Conservation (phyloP, 2,888 invertebrate genomes). For the Troides oblongomaculatus region DNA sequence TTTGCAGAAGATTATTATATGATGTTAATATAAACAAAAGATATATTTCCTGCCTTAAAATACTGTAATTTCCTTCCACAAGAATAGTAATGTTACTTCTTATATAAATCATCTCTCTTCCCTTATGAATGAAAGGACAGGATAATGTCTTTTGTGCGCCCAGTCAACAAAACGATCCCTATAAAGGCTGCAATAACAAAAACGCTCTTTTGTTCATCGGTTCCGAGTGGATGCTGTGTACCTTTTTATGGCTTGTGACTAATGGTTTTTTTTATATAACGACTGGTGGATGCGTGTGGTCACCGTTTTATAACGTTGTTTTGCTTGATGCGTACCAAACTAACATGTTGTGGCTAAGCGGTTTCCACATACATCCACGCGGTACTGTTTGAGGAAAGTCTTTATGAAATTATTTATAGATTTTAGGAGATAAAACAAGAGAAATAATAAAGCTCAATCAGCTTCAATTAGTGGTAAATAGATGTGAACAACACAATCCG, state of each 20-base stretch:
- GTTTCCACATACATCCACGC: background rate
- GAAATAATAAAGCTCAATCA: too few relatives aligned
- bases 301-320: constrained; percentile 2
- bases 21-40: background rate
- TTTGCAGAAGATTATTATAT: background rate
- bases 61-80: background rate
- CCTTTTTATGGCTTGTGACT: constrained; percentile 19
- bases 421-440: too few relatives aligned
- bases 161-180: constrained; percentile 15
- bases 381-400: background rate
- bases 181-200: constrained; percentile 23
- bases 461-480: too few relatives aligned
- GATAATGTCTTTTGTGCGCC: constrained; percentile 3
- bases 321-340: background rate
- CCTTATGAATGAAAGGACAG: constrained; percentile 8
- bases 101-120: constrained; percentile 14
- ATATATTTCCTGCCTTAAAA: background rate
- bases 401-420: background rate
- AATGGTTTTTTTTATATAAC: constrained; percentile 11
- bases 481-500: too few relatives aligned
- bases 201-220: constrained; percentile 18
- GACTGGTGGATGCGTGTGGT: background rate
- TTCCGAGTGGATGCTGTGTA: constrained; percentile 11
- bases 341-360: background rate
- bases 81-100: background rate